A percentile compares a stretch with the other conserved stretches of the same genome.
phyloP scores from a whole-genome alignment of 2,888 invertebrate genomes.

The Temnothorax rugatulus region DNA sequence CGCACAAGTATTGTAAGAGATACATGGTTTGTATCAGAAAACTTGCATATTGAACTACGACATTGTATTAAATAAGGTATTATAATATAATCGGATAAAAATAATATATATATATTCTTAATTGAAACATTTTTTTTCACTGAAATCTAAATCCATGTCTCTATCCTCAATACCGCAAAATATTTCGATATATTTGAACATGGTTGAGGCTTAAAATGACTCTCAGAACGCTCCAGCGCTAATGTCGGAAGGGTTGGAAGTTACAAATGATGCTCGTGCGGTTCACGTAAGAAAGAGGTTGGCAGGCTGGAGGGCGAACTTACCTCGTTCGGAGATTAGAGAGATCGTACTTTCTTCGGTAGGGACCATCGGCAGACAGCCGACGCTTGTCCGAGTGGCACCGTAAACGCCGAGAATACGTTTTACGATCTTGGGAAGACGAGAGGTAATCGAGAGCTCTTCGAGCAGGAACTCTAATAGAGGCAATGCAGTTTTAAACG shows the following conservation, averaged over 20 bases:
- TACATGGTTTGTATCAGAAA: neutral
- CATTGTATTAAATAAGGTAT: neutral
- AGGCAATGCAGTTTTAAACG: constrained; percentile 47
- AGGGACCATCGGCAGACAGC: constrained; percentile 29
- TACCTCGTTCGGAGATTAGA: constrained; percentile 46
- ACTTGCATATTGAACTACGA: neutral
- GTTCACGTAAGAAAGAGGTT: constrained; percentile 31
- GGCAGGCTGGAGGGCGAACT: constrained; percentile 36
- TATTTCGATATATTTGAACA: constrained; percentile 5
- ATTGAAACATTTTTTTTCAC: neutral
- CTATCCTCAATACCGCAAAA: no score
- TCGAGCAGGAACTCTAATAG: constrained; percentile 24
- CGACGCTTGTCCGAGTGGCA: constrained; percentile 38
- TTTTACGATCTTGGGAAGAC: constrained; percentile 53
- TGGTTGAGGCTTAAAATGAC: constrained; percentile 8
- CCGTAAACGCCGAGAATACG: constrained; percentile 51
- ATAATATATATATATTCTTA: neutral
- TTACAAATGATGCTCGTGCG: constrained; percentile 46
- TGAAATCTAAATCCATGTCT: neutral
- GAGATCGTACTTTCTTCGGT: constrained; percentile 48
- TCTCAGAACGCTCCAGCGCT: constrained; percentile 10
- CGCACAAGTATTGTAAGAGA: neutral
- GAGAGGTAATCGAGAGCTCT: constrained; percentile 57
- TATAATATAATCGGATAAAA: neutral
- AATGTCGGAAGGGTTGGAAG: constrained; percentile 37